Conservation (phyloP, 2,113 vertebrate genomes). For the Tinamus guttatus region DNA sequence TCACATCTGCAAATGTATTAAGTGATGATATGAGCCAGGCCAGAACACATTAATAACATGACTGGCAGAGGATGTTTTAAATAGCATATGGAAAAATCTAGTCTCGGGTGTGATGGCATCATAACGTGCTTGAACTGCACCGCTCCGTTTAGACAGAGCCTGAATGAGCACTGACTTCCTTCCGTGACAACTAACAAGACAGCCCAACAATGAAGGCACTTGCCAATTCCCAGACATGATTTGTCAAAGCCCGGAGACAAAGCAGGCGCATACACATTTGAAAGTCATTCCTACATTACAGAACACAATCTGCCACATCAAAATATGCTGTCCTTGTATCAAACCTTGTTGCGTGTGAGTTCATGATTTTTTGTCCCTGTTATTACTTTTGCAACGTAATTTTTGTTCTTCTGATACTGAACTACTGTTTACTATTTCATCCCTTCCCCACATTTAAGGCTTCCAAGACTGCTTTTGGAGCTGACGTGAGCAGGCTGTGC, state of each 20-base stretch:
- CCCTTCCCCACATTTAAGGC: background rate
- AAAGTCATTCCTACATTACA: background rate
- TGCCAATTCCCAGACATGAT: background rate
- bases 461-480: background rate
- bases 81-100: background rate
- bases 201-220: background rate
- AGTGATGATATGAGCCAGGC: background rate
- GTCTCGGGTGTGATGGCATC: background rate
- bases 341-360: background rate
- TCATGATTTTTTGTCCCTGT: background rate
- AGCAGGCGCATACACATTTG: background rate
- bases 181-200: background rate
- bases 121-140: background rate
- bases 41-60: background rate
- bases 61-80: background rate
- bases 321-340: background rate
- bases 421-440: background rate
- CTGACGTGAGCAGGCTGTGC: background rate
- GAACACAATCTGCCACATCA: background rate
- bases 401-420: background rate
- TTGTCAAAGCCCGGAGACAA: background rate
- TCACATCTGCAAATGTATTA: background rate
- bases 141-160: background rate
- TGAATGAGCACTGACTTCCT: background rate
- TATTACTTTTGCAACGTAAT: background rate